Percentiles rank a stretch among this genome's conserved stretches.
Evolutionary conservation across 2,797 vertebrate genomes (phyloP).

Genomic region (Megaceryle alcyon): DNA sequence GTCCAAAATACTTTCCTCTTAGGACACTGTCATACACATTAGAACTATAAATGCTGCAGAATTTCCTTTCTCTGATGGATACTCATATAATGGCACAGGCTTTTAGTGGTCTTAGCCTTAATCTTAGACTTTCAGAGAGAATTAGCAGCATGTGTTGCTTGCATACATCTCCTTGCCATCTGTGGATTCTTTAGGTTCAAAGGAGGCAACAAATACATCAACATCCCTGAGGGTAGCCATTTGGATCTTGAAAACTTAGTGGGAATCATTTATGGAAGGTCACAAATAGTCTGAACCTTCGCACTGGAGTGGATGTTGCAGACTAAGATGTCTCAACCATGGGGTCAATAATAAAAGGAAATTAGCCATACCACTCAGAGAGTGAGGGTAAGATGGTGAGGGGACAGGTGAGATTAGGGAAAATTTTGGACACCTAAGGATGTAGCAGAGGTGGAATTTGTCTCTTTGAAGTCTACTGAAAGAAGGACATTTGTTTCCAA

Average conservation of each 20-base stretch:
- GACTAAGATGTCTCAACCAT: background rate
- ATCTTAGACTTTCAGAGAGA: background rate
- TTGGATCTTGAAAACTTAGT: background rate
- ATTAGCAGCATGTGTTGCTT: background rate
- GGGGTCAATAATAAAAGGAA: background rate
- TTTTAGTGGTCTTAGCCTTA: constrained; percentile 6
- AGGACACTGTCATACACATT: background rate
- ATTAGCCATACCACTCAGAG: background rate
- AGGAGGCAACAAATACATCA: background rate
- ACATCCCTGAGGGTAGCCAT: background rate
- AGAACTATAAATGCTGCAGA: background rate
- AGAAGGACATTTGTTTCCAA: background rate
- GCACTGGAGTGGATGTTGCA: background rate
- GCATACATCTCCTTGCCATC: background rate
- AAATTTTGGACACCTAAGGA: background rate
- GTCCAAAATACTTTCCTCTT: background rate
- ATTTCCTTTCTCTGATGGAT: background rate
- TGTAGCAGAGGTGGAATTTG: background rate
- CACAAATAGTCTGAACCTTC: background rate
- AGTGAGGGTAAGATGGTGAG: background rate
- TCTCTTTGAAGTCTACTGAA: background rate
- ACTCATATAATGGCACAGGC: background rate
- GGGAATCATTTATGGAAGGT: background rate
- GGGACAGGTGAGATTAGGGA: background rate
- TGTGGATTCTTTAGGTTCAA: constrained; percentile 21